A percentile compares a stretch with the other conserved stretches of the same genome.
phyloP scores from a whole-genome alignment of 2,888 invertebrate genomes.

The Bombylius major region DNA sequence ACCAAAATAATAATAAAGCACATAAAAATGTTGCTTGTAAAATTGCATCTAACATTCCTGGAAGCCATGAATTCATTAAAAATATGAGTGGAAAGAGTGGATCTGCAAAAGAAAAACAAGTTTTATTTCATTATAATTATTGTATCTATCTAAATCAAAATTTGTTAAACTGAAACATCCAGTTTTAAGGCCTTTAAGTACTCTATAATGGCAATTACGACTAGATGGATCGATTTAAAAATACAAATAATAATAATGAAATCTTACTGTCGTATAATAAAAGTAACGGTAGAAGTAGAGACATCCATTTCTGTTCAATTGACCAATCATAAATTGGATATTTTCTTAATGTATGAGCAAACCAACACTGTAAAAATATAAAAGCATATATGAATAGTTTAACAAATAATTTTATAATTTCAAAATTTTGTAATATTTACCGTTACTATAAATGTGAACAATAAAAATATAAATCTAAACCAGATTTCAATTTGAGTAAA shows the following conservation, averaged over 20 bases:
- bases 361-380: conserved; percentile 66
- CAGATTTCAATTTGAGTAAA: conserved; percentile 96
- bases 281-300: conserved; percentile 70
- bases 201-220: too few species aligned
- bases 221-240: too few species aligned
- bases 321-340: conserved; percentile 90
- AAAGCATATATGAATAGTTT: neutral
- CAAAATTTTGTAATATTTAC: conserved; percentile 47
- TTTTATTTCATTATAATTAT: neutral
- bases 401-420: neutral
- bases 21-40: conserved; percentile 84
- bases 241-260: too few species aligned
- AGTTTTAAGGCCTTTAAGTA: too few species aligned
- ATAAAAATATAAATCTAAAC: conserved; percentile 87
- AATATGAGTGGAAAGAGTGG: conserved; percentile 87
- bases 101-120: conserved; percentile 46
- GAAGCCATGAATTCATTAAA: conserved; percentile 76
- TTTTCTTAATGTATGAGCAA: conserved; percentile 74
- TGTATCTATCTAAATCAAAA: too few species aligned
- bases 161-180: too few species aligned
- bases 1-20: conserved; percentile 82
- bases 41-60: conserved; percentile 82
- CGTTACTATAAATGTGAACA: conserved; percentile 72
- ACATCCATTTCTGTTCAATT: conserved; percentile 95
- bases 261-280: conserved; percentile 81